Evolutionary conservation across 2,888 invertebrate genomes (phyloP).

Genomic region (Argynnis bischoffii): DNA sequence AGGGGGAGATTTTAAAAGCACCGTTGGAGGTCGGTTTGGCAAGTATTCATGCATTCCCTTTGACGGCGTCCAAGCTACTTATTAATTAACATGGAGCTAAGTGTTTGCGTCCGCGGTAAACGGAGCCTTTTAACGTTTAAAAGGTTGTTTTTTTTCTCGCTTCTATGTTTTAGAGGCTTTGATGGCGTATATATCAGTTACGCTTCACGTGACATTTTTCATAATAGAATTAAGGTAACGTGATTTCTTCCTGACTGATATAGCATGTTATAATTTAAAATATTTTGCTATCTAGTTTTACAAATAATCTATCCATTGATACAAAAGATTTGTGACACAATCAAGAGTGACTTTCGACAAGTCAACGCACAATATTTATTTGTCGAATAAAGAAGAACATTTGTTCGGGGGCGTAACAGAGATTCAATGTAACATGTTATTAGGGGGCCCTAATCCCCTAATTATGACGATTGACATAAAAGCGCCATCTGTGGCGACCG

Average conservation of each 20-base stretch:
- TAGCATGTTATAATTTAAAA: slow-evolving; percentile 4
- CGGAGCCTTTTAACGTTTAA: slow-evolving; percentile 80
- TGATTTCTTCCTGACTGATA: slow-evolving; percentile 39
- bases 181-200: slow-evolving; percentile 70
- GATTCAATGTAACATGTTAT: slow-evolving; percentile 79
- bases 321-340: slow-evolving; percentile 39
- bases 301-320: slow-evolving; percentile 18
- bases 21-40: slow-evolving; percentile 68
- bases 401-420: slow-evolving; percentile 76
- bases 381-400: slow-evolving; percentile 58
- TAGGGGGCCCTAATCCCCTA: slow-evolving; percentile 79
- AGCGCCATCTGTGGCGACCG: slow-evolving; percentile 76
- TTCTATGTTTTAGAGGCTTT: slow-evolving; percentile 73
- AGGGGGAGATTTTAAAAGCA: slow-evolving; percentile 78
- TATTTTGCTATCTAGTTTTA: neutral
- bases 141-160: slow-evolving; percentile 70
- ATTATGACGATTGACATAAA: slow-evolving; percentile 82
- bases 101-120: slow-evolving; percentile 82
- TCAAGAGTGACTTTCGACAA: slow-evolving; percentile 48
- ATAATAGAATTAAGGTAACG: slow-evolving; percentile 61
- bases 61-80: slow-evolving; percentile 79
- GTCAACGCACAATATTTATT: slow-evolving; percentile 70
- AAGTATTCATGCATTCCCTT: slow-evolving; percentile 83
- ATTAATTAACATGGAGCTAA: slow-evolving; percentile 80
- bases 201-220: slow-evolving; percentile 67